Percentiles rank a stretch among this genome's conserved stretches.
phyloP scores from a whole-genome alignment of 2,797 vertebrate species.

The Threskiornis aethiopicus region DNA sequence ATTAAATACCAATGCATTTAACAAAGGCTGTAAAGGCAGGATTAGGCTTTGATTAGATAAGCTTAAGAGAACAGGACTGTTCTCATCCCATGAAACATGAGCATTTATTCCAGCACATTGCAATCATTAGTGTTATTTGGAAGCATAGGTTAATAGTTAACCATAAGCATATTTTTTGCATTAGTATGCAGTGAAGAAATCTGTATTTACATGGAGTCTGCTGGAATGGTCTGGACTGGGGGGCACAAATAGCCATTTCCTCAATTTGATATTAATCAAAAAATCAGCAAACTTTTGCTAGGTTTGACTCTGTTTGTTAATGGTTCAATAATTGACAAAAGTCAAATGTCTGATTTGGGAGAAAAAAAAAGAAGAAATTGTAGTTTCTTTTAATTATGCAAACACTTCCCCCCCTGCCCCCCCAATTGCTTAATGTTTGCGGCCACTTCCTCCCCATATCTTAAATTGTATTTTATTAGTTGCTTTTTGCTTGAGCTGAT shows the following conservation, averaged over 20 bases:
- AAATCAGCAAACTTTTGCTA: not conserved
- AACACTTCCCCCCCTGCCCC: not conserved
- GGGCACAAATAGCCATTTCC: not conserved
- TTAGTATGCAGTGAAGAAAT: conserved; percentile 51
- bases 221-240: not conserved
- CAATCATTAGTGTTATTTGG: conserved; percentile 65
- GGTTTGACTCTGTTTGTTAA: not conserved
- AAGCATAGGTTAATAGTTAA: conserved; percentile 65
- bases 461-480: not conserved
- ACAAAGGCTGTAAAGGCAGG: conserved; percentile 58
- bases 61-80: conserved; percentile 51
- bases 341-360: not conserved
- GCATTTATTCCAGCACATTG: conserved; percentile 53
- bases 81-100: conserved; percentile 50
- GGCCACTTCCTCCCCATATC: not conserved
- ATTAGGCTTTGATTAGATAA: conserved; percentile 69
- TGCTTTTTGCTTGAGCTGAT: not conserved
- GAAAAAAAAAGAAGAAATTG: not conserved
- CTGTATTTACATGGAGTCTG: conserved; percentile 11
- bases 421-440: not conserved
- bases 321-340: not conserved
- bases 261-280: not conserved
- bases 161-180: conserved; percentile 47
- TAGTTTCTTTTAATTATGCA: conserved; percentile 10
- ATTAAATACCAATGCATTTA: conserved; percentile 70